Conservation (phyloP, 2,797 vertebrate species). For the Tenualosa thibaudeaui region DNA sequence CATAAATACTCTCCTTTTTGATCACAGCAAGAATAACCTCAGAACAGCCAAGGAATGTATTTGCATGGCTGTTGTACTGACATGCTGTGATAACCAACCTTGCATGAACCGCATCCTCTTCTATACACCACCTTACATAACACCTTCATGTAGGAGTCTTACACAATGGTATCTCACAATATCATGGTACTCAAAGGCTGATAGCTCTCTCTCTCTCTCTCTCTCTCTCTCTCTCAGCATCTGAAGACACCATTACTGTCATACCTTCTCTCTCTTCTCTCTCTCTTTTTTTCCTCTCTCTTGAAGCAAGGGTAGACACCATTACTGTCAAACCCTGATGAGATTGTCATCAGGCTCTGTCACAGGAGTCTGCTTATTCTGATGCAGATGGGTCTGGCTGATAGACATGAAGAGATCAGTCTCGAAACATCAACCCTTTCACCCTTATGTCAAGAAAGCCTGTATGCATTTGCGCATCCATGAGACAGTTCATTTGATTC, state of each 20-base stretch:
- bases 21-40: neutral
- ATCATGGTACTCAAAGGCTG: neutral
- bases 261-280: no score
- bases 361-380: neutral
- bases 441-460: neutral
- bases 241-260: no score
- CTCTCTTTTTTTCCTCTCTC: neutral
- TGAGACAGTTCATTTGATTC: neutral
- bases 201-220: neutral
- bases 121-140: neutral
- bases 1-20: neutral
- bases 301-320: neutral
- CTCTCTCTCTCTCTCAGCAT: no score
- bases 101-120: neutral
- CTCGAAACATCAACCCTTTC: neutral
- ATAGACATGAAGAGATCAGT: neutral
- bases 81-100: neutral
- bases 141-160: slow-evolving; percentile 2
- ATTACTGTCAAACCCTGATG: neutral
- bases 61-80: neutral
- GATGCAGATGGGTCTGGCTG: no score
- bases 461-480: neutral
- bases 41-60: neutral
- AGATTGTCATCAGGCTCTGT: neutral
- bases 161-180: slow-evolving; percentile 13